Percentiles rank a stretch among this genome's conserved stretches.
Conservation (phyloP, 2,113 vertebrate species). For the Anhinga rufa region DNA sequence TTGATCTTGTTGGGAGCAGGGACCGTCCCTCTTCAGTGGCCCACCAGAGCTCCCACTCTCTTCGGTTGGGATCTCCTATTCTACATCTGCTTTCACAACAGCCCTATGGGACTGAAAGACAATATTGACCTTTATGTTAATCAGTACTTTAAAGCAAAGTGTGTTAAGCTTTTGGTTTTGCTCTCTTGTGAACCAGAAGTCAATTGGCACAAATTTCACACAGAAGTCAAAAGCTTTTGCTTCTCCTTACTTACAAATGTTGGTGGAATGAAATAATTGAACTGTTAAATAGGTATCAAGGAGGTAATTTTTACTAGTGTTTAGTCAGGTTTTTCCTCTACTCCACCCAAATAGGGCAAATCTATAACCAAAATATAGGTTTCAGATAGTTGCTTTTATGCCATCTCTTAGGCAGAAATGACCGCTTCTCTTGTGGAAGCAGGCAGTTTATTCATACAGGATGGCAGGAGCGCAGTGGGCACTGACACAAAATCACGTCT, state of each 20-base stretch:
- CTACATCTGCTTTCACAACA: not conserved
- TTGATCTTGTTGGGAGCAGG: not conserved
- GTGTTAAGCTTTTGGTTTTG: not conserved
- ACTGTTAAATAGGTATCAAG: not conserved
- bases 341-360: not conserved
- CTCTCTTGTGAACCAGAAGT: not conserved
- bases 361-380: not conserved
- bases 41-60: not conserved
- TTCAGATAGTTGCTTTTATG: not conserved
- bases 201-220: not conserved
- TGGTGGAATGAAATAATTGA: not conserved
- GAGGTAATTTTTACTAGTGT: not conserved
- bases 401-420: not conserved
- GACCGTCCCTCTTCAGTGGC: not conserved
- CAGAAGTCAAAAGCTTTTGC: not conserved
- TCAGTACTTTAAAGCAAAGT: not conserved
- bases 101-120: not conserved
- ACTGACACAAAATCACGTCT: not conserved
- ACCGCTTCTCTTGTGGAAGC: not conserved
- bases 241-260: not conserved
- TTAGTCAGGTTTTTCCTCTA: not conserved
- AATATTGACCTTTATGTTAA: conserved; percentile 14
- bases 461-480: not conserved
- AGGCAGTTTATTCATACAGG: not conserved
- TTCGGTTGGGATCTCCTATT: not conserved